Conservation (phyloP, 2,113 vertebrate species). For the Manacus vitellinus region DNA sequence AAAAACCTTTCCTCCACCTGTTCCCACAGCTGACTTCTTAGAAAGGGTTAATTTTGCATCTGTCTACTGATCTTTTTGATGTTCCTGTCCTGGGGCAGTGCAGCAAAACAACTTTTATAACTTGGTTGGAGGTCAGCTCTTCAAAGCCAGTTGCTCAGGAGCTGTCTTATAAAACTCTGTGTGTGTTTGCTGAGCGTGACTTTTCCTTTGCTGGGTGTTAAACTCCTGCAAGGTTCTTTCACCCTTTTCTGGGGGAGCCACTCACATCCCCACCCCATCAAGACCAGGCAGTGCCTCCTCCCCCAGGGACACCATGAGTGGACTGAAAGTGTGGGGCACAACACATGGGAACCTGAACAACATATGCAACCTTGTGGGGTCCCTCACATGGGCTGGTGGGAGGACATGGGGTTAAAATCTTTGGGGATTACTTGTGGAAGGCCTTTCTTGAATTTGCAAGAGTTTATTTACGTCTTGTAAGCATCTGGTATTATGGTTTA, state of each 20-base stretch:
- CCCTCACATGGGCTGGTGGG: rapidly evolving
- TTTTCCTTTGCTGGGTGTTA: background rate
- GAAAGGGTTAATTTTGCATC: slow-evolving; percentile 22
- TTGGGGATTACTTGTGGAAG: background rate
- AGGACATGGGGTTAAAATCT: background rate
- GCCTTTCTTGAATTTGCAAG: background rate
- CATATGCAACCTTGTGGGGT: rapidly evolving
- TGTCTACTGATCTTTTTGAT: background rate
- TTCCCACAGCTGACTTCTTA: background rate
- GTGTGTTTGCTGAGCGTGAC: background rate
- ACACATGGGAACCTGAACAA: rapidly evolving
- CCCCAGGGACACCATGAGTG: rapidly evolving
- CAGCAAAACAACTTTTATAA: background rate
- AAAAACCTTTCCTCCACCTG: background rate
- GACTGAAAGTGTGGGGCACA: rapidly evolving
- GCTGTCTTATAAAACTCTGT: background rate
- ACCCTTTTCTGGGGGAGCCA: background rate
- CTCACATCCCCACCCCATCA: background rate
- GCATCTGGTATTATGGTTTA: background rate
- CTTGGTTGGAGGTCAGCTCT: background rate
- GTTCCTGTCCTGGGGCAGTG: background rate
- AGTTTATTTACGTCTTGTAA: background rate
- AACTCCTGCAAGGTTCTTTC: background rate
- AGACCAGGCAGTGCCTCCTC: background rate
- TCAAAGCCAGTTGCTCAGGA: slow-evolving; percentile 2